Base-by-base conservation (phyloP, 1,140 invertebrate species). In the Eriocheir sinensis region DNA sequence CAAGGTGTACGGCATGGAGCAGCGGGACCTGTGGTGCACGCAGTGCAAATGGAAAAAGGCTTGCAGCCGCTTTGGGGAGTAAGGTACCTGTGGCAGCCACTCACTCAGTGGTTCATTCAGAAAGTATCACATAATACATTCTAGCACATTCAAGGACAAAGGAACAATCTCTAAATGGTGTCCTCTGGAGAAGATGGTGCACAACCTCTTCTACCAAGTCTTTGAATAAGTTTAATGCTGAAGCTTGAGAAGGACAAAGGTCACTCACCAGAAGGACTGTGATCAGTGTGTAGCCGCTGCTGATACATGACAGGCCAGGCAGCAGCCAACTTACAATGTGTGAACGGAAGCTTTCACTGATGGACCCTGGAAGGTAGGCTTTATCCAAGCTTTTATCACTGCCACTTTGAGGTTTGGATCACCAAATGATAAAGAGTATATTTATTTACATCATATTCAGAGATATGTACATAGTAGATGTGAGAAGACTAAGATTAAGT, bases 41-140 rank as follows among this genome's bases (percentile, higher is more conserved):
- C 99, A 99, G 96, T 99, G 99, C 98, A 99, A 99, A 97, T 99
- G 99, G 99, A 99, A 99, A 97, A 99, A 99, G 97, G 99, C 99
- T 34, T 99, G 99, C 97, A 98, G 98, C 85, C 97, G 99, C 95
- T 99, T 99, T 96, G 98, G 98, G 95, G 98, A 99, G 96, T 94
- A 95, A 85, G 41, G 85, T 80, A 93, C 32, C 53, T 72, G 83
- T 27, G 17, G 38, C 53, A 89, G 85, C 53, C 53, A 34, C 60
- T 15, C 21, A n/a, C 85, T 53, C 89, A 41, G 60, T 53, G 60
- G 89, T 60, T 53, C 60, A 91, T 91, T 38, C 89, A 60, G 17
- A 60, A 27, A 53, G 89, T 60, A 60, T 44, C 21, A 91, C 32
- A 30, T 60, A 30, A 60, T n/a, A 91, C 44, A 89, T 89, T 89